Percentiles rank a stretch among this genome's conserved stretches.
Evolutionary conservation across 2,113 vertebrate genomes (phyloP).

Genomic region (Podocnemis expansa): DNA sequence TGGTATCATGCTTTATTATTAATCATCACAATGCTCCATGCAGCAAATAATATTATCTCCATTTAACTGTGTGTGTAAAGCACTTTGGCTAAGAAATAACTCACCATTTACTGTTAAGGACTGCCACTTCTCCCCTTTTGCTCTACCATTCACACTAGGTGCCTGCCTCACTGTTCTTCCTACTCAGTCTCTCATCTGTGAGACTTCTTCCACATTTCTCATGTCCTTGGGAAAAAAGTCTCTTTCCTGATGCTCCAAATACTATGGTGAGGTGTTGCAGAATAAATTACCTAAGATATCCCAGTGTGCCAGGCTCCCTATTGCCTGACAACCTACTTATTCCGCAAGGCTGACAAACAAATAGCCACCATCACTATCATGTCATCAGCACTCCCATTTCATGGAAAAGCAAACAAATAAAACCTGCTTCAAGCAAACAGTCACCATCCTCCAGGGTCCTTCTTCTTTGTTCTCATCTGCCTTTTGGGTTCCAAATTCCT

Average conservation of each 20-base stretch:
- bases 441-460: neutral
- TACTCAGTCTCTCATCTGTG: neutral
- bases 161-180: neutral
- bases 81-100: neutral
- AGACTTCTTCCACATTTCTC: neutral
- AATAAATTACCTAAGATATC: neutral
- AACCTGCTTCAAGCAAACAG: neutral
- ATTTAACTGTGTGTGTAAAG: conserved; percentile 21
- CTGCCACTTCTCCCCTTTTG: neutral
- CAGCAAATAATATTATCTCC: neutral
- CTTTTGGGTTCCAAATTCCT: neutral
- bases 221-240: neutral
- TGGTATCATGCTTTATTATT: neutral
- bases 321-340: neutral
- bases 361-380: neutral
- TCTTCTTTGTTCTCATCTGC: neutral
- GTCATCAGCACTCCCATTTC: neutral
- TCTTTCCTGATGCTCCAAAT: neutral
- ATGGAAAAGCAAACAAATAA: neutral
- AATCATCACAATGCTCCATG: neutral
- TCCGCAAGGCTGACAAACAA: neutral
- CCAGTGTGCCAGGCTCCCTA: neutral
- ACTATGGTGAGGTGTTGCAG: neutral
- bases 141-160: neutral
- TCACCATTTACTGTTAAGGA: neutral